Evolutionary conservation across 2,797 vertebrate genomes (phyloP), one percentile per base, ranked within the genome.

Genomic region (Phataginus tricuspis): DNA sequence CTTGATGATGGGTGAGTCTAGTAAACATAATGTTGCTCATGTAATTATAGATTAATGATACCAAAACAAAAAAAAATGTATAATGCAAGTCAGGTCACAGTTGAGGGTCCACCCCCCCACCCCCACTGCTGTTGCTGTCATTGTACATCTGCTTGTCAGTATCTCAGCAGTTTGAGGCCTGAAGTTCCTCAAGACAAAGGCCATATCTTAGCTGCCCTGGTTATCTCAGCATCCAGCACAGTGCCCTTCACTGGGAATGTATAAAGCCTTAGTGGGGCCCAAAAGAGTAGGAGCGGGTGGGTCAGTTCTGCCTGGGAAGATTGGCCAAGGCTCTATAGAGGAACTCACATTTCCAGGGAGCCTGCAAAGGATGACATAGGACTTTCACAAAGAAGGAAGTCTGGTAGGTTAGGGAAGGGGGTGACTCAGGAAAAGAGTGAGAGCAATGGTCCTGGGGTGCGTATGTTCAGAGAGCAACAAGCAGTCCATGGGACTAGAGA

Each of bases 401-500:
- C 2, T 64, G n/a, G 25, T 5, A 2, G 27, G 55, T 4, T 12
- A 31, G 34, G 61, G 19, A 14, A 51, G 49, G 45, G 6, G 25
- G 19, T 7, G 61, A 25, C 10, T 7, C 2, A 0, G 19, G 19
- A 15, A 23, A 66, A 68, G 14, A 64, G n/a, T 2, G 69, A 49
- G 72, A 31, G 12, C 71, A n/a, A 39, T 59, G 31, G 29, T 21
- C 11, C 31, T 18, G 16, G 21, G 53, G 34, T 18, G 4, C 7
- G 0, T 3, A 0, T 23, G 14, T 12, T 39, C 31, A 49, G 37
- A 25, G 29, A 25, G 39, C 5, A 2, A 18, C 42, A 11, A 12
- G 34, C 34, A 37, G 21, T 27, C 23, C 25, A n/a, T 4, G 29
- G 14, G 21, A 27, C 39, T 25, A 51, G 63, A 64, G 14, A 25